Conservation (phyloP, 2,888 invertebrate genomes). For the Deladenus siricidicola region DNA sequence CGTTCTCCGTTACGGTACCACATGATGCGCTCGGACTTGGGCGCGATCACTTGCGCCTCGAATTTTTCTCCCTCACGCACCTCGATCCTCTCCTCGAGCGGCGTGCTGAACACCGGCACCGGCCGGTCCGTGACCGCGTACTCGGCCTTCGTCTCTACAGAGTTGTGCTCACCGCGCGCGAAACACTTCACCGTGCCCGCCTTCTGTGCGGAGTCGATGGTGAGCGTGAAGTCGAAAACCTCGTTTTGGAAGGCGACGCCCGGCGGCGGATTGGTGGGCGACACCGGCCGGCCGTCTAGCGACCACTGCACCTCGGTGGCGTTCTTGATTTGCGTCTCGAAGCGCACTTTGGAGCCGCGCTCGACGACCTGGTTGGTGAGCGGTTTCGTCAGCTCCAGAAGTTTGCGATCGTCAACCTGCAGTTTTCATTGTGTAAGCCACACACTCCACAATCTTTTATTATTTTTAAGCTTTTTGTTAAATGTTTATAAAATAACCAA, state of each 20-base stretch:
- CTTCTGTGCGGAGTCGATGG: conserved; percentile 59
- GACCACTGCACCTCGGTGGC: conserved; percentile 39
- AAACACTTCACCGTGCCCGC: conserved; percentile 47
- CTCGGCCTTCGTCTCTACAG: conserved; percentile 30
- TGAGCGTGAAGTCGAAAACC: conserved; percentile 71
- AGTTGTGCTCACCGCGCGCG: conserved; percentile 32
- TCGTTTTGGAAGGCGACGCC: conserved; percentile 60
- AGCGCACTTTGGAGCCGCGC: conserved; percentile 21
- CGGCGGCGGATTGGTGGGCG: conserved; percentile 52
- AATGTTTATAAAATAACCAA: too few species aligned
- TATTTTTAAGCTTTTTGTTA: too few species aligned
- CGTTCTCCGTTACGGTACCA: conserved; percentile 58
- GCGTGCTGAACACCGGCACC: conserved; percentile 61
- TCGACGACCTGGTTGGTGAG: conserved; percentile 23
- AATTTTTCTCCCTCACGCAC: conserved; percentile 43
- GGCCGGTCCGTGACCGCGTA: conserved; percentile 33
- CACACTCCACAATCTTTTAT: too few species aligned
- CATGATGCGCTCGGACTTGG: conserved; percentile 64
- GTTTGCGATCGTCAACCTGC: neutral
- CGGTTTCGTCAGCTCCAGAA: conserved; percentile 12
- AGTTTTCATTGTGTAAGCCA: too few species aligned
- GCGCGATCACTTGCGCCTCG: conserved; percentile 41
- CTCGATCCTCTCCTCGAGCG: conserved; percentile 76
- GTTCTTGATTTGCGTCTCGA: conserved; percentile 33
- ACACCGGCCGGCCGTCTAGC: conserved; percentile 28